These are phyloP conservation scores for Arothron firmamentum DNA, from an alignment of 2,113 vertebrate genomes.

Conservation along the genomic window DNA sequence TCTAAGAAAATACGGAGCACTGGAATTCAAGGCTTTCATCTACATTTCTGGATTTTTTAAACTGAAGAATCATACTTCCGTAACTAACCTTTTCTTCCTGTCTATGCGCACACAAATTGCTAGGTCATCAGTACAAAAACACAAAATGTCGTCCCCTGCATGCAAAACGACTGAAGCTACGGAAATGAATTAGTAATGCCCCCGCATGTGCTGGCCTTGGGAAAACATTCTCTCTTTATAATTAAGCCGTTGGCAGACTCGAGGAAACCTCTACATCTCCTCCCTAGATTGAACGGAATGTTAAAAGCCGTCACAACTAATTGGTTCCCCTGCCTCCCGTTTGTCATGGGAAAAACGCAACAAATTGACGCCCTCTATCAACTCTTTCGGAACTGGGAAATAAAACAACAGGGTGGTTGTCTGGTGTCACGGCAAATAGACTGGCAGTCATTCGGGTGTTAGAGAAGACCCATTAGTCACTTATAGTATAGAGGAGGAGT, in stretches of 20 bases:
- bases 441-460: constrained; percentile 37
- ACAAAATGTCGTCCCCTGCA: constrained; percentile 18
- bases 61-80: background rate
- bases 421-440: constrained; percentile 30
- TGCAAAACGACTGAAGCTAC: constrained; percentile 39
- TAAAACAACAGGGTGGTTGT: constrained; percentile 43
- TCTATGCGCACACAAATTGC: constrained; percentile 2
- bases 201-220: constrained; percentile 48
- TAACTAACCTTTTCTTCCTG: background rate
- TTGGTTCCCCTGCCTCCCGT: constrained; percentile 70
- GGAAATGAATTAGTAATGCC: constrained; percentile 58
- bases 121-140: constrained; percentile 7
- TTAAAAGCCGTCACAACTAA: constrained; percentile 59
- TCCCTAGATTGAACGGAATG: constrained; percentile 45
- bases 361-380: constrained; percentile 42
- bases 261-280: constrained; percentile 29
- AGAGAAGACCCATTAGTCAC: constrained; percentile 43
- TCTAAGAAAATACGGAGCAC: background rate
- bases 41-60: background rate
- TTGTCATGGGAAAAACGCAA: constrained; percentile 54
- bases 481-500: background rate
- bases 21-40: background rate
- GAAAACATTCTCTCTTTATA: constrained; percentile 52
- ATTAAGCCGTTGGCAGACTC: constrained; percentile 55
- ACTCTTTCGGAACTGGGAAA: constrained; percentile 15